Base-by-base conservation (phyloP, 2,888 invertebrate species). In the Troilus luridus region DNA sequence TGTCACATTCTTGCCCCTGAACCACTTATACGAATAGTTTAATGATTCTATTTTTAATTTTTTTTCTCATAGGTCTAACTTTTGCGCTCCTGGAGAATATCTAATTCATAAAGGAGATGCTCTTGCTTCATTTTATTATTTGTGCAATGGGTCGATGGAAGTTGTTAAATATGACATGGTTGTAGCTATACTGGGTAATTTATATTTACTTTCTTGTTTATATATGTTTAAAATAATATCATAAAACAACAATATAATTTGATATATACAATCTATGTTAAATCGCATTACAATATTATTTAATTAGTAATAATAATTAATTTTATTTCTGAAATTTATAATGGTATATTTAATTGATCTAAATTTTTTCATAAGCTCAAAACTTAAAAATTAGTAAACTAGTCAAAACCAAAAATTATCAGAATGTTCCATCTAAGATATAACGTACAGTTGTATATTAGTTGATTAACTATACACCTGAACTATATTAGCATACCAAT, bases 91-190 rank as follows among this genome's bases (percentile, higher is more conserved):
- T 8, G 98, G 98, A 91, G 99, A 99, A 94, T 98, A 97, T 94
- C 96, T 99, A 88, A 97, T 98, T 85, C 98, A 98, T 95, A 98
- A 97, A 95, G 98, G 98, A 77, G 99, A 99, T 93, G 98, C 98
- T 11, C 96, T 99, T 59, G 97, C 97, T 92, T 98, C 98, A 94
- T 98, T 99, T 93, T 98, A 98, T 95, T 98, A 98, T 94, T 96
- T 99, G 93, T 98, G 98, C 95, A 98, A 98, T 94, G 99, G 99
- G 11, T 98, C 98, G 59, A 98, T 99, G 98, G 99, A 99, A 95
- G 98, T 99, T 88, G 97, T 99, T 93, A 98, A 98, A 94, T 97
- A 98, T 93, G 97, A 97, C 92, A 98, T 98, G 98, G 99, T 99
- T 90, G 98, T 99, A 41, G 99, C 99, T 91, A 99, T 99, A 93